Evolutionary conservation across 64 coral and sea anemone species (phyloP), one percentile per base, ranked within the genome.

Genomic region (Stylophora pistillata): DNA sequence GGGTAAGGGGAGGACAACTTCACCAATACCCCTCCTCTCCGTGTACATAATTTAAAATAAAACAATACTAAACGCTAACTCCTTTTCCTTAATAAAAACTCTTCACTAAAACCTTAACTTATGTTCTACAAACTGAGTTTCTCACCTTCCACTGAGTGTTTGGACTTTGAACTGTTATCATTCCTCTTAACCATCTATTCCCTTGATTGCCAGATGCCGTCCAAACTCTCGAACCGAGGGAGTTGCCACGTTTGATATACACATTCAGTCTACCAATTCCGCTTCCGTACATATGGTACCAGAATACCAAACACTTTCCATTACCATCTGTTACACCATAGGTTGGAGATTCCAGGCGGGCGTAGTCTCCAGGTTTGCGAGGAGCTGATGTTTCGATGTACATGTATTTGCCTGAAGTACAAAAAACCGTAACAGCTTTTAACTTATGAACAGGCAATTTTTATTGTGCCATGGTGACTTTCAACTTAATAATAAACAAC

Each of bases 251-350:
- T 78, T 99, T 99, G 15, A 95, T 84, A 77, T 99, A 99, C 74
- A 95, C 85, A 76, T 99, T 99, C 13, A 99, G 61, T 10, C 94
- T 87, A 23, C 97, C 97, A 74, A 90, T 93, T 13, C 90, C 91
- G 4, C 21, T 77, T 15, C 97, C 97, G 21, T 92, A 87, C 97
- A 99, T 99, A 78, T 99, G 97, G 63, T 99, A 95, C 97, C 97
- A 99, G 91, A 99, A 99, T 28, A 90, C 77, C 1, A 95, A 82
- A 72, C 97, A 99, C 28, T 78, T 86, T 32, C 97, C 97, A 74
- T 94, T 89, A 71, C 97, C 97, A 52, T 90, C 78, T 15, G 90
- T 93, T 41, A 81, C 30, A 26, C 74, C 53, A 73, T 74, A 93
- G 2, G 85, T 26, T 37, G 88, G 71, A 70, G 90, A 86, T 78